phyloP scores from a whole-genome alignment of 2,113 vertebrate species.

The Ceyx melanurus region DNA sequence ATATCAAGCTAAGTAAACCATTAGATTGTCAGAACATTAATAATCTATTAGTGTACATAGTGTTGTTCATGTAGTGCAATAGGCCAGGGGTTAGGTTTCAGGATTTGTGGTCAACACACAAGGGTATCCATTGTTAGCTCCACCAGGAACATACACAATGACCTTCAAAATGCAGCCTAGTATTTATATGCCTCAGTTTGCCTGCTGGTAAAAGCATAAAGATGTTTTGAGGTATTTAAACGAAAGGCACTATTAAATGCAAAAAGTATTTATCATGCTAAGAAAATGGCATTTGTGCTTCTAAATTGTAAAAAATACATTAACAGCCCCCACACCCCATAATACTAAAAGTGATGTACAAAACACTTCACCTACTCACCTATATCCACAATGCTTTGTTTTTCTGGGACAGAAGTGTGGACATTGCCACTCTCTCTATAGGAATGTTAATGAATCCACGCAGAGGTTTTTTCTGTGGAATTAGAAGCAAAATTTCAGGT shows the following conservation, averaged over 20 bases:
- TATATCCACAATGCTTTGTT: not conserved
- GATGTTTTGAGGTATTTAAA: constrained; percentile 16
- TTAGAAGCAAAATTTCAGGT: constrained; percentile 33
- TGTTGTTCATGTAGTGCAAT: not conserved
- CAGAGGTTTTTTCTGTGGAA: constrained; percentile 47
- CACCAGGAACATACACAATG: not conserved
- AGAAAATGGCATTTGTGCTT: constrained; percentile 8
- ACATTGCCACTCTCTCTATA: not conserved
- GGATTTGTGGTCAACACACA: not conserved
- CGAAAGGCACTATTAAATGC: not conserved
- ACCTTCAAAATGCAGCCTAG: not conserved
- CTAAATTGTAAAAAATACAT: constrained; percentile 43
- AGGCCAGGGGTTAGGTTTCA: not conserved
- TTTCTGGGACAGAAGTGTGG: not conserved
- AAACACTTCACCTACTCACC: constrained; percentile 1
- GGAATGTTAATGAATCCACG: constrained; percentile 32
- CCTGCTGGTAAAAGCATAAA: not conserved
- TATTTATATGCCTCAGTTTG: not conserved
- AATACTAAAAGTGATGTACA: not conserved
- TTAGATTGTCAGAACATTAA: not conserved
- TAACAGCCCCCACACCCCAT: not conserved
- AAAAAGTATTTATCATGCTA: not conserved
- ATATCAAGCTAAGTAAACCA: not conserved
- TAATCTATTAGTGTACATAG: not conserved
- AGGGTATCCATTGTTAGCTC: not conserved